Evolutionary conservation across 2,888 invertebrate species (phyloP), one percentile per base, ranked within the genome.

Genomic region (Seira musarum): DNA sequence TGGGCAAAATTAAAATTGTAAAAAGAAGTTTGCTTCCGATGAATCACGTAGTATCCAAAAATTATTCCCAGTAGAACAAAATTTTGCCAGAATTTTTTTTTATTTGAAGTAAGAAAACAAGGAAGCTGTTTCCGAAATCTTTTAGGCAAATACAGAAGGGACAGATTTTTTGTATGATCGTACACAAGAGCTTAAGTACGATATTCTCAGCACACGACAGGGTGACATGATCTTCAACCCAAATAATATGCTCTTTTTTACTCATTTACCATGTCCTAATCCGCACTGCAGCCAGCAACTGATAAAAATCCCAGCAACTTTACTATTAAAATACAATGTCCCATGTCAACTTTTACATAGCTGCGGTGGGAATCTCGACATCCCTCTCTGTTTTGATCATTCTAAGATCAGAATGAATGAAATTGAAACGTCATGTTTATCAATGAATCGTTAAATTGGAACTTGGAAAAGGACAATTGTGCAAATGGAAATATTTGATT

Each of bases 261-360:
- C 70, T 64, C 69, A 64, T 69, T 69, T 69, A 68, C 25, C 15
- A 1, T 5, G 22, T 13, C 53, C 53, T 22, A 17, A 49, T 63
- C n/a, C 24, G 21, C n/a, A n/a, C n/a, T n/a, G n/a, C n/a, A n/a
- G n/a, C n/a, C 80, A 80, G 64, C 81, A 82, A 78, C 73, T 82
- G 78, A 78, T 82, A 70, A 70, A 82, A 82, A 82, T 82, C 81
- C 81, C 73, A 72, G 72, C 40, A 65, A 77, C n/a, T n/a, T n/a
- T n/a, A n/a, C 70, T 71, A 77, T 77, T 71, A 77, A 65, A 77
- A 77, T 65, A 77, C 70, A 70, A 57, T 71, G 70, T 66, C 71
- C 66, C 76, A 60, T 77, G 77, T 71, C 77, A 77, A 66, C n/a
- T n/a, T n/a, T n/a, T n/a, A n/a, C 66, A 70, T 60, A 66, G 70